A percentile compares a stretch with the other conserved stretches of the same genome.
Conservation (phyloP, 2,888 invertebrate genomes). For the Cylindroiulus punctatus region DNA sequence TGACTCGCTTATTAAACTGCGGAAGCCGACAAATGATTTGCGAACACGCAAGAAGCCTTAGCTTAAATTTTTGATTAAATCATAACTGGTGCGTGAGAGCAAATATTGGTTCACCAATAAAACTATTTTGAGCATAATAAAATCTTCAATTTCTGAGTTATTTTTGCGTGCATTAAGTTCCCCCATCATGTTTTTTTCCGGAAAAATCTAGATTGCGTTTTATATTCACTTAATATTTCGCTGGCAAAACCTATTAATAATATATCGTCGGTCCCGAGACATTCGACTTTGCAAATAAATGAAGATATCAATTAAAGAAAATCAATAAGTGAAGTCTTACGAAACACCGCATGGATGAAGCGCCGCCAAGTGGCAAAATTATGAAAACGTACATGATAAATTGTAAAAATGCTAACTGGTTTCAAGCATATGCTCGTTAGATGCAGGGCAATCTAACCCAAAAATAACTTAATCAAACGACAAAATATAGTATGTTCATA, state of each 20-base stretch:
- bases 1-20: background rate
- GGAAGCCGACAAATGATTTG: background rate
- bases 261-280: background rate
- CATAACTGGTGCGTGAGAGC: background rate
- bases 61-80: slow-evolving; percentile 34
- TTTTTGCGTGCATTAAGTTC: background rate
- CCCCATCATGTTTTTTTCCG: background rate
- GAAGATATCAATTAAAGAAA: background rate
- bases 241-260: background rate
- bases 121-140: background rate
- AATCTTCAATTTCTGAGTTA: background rate
- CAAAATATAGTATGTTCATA: too few relatives aligned
- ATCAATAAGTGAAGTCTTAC: background rate
- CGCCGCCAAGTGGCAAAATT: background rate
- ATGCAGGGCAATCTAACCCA: too few relatives aligned
- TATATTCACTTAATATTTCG: background rate
- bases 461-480: too few relatives aligned
- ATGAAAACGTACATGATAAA: too few relatives aligned
- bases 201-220: background rate
- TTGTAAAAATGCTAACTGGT: too few relatives aligned
- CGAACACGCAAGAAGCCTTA: background rate
- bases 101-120: background rate
- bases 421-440: too few relatives aligned
- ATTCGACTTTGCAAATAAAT: background rate
- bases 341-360: background rate